These are phyloP conservation scores for Drosophila sproati DNA, from an alignment of 1,140 invertebrate genomes.

Conservation along the genomic window DNA sequence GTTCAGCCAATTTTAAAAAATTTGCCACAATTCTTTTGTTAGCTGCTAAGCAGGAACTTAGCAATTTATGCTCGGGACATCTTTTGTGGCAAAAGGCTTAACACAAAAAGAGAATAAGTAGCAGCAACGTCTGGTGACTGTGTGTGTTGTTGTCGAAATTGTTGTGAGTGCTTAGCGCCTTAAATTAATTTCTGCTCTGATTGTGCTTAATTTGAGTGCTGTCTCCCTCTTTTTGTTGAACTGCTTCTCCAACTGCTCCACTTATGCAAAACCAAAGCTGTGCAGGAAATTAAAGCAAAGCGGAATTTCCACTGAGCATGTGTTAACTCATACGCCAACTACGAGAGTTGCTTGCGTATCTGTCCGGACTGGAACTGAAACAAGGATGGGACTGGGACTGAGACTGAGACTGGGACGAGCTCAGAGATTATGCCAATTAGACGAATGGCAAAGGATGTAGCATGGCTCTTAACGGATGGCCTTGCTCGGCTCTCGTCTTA, in stretches of 20 bases:
- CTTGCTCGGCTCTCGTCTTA: constrained; percentile 59
- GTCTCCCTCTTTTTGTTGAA: background rate
- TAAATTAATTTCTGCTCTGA: constrained; percentile 82
- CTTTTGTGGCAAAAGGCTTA: constrained; percentile 38
- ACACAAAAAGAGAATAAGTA: constrained; percentile 5
- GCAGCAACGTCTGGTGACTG: background rate
- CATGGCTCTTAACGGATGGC: constrained; percentile 10
- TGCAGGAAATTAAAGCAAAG: constrained; percentile 59
- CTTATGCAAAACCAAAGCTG: constrained; percentile 51
- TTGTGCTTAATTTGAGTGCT: constrained; percentile 78
- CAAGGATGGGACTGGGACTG: background rate
- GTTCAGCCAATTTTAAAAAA: constrained; percentile 54
- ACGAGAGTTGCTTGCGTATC: background rate
- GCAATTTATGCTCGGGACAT: constrained; percentile 48
- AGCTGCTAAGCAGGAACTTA: constrained; percentile 32
- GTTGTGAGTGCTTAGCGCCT: constrained; percentile 78
- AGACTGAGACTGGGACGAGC: constrained; percentile 2
- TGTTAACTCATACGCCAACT: constrained; percentile 61
- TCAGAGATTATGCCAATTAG: constrained; percentile 58
- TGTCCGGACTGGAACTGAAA: background rate
- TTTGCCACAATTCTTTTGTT: constrained; percentile 47
- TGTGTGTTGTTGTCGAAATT: constrained; percentile 60
- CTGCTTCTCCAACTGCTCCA: constrained; percentile 18
- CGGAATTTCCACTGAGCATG: constrained; percentile 69
- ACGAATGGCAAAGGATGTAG: constrained; percentile 29